phyloP scores from a whole-genome alignment of 2,113 vertebrate species.

The Charina bottae region DNA sequence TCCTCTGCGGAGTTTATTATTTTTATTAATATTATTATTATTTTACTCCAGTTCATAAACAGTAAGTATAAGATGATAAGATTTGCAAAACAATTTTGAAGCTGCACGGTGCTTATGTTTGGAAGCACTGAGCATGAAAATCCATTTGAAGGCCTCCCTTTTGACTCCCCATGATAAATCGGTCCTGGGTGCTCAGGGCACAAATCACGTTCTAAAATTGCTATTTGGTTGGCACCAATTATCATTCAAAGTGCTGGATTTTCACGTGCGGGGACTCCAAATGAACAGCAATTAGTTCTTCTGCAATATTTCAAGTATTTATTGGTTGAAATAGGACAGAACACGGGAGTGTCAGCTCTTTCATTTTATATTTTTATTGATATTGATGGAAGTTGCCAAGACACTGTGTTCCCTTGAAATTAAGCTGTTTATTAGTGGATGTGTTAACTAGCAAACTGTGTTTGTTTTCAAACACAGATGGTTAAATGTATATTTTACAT shows the following conservation, averaged over 20 bases:
- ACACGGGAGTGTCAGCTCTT: conserved; percentile 19
- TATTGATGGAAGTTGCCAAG: neutral
- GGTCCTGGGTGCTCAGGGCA: conserved; percentile 51
- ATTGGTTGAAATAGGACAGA: neutral
- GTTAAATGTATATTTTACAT: neutral
- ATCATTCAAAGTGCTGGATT: conserved; percentile 48
- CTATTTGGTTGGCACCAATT: conserved; percentile 67
- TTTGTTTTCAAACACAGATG: conserved; percentile 24
- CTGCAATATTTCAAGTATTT: conserved; percentile 28
- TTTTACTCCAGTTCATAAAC: conserved; percentile 68
- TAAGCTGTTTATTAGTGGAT: neutral
- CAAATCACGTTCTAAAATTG: conserved; percentile 53
- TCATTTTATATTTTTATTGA: conserved; percentile 8
- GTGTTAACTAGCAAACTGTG: conserved; percentile 8
- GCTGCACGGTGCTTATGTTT: conserved; percentile 58
- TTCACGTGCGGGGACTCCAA: conserved; percentile 23
- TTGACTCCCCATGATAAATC: conserved; percentile 64
- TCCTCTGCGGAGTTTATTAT: conserved; percentile 43
- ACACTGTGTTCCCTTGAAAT: neutral
- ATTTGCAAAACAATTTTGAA: conserved; percentile 72
- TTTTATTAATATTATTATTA: neutral
- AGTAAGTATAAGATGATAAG: conserved; percentile 64
- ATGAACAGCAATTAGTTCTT: conserved; percentile 17
- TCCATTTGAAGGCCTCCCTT: conserved; percentile 69
- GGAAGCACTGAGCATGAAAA: conserved; percentile 73